Evolutionary conservation across 2,797 vertebrate species (phyloP).

Genomic region (Notamacropus eugenii): DNA sequence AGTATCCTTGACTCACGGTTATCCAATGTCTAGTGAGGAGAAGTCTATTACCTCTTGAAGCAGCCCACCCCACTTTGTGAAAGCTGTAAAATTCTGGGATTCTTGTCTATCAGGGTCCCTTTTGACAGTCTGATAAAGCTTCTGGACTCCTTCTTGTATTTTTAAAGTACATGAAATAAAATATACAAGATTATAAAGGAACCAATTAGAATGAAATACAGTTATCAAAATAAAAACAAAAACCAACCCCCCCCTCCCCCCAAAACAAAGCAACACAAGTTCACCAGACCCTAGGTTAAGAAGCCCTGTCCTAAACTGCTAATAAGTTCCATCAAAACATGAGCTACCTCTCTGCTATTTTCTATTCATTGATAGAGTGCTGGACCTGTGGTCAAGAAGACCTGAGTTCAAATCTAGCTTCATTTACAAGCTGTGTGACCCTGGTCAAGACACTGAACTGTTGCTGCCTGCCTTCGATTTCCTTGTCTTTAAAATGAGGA

Average conservation of each 20-base stretch:
- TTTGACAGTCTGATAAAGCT: neutral
- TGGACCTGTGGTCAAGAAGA: neutral
- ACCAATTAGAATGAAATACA: neutral
- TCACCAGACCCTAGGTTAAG: neutral
- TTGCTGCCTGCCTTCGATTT: neutral
- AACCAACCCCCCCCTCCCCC: neutral
- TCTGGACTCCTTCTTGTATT: neutral
- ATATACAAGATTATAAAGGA: neutral
- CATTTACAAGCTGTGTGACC: neutral
- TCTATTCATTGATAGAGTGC: neutral
- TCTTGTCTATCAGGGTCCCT: neutral
- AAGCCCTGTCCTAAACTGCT: neutral
- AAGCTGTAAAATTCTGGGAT: neutral
- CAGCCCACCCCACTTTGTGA: neutral
- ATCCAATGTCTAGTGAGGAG: neutral
- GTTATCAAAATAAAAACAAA: neutral
- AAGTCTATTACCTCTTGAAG: neutral
- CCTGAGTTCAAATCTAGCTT: neutral
- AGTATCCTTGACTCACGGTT: neutral
- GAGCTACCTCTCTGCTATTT: neutral
- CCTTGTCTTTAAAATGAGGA: neutral
- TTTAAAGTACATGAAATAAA: neutral
- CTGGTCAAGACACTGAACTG: neutral
- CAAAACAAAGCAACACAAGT: neutral
- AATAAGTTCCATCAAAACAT: neutral